Conservation (phyloP, 2,888 invertebrate species). For the Drosophila lacicola region DNA sequence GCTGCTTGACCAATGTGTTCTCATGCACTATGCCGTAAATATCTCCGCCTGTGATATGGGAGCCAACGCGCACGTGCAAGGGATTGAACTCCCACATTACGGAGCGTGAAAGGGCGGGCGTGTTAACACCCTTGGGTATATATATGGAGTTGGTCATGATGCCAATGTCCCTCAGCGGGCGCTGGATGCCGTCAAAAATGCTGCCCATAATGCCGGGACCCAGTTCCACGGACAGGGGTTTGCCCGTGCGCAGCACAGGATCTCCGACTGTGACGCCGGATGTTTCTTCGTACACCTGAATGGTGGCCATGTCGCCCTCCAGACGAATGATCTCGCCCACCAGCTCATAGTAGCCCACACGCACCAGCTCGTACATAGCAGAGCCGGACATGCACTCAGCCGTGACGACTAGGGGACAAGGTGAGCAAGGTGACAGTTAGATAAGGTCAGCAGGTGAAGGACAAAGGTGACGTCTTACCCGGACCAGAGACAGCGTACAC, state of each 20-base stretch:
- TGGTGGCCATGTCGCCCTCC: constrained; percentile 99
- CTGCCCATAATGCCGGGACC: constrained; percentile 99
- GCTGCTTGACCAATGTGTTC: constrained; percentile 98
- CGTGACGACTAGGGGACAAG: constrained; percentile 92
- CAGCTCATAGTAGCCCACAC: constrained; percentile 98
- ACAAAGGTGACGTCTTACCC: constrained; percentile 87
- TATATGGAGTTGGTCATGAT: constrained; percentile 97
- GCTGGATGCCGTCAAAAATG: constrained; percentile 99
- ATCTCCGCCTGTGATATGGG: constrained; percentile 99
- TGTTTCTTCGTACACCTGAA: constrained; percentile 98
- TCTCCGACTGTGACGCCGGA: constrained; percentile 99
- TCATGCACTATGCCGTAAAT: constrained; percentile 97
- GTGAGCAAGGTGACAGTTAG: neutral
- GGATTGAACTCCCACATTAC: constrained; percentile 97
- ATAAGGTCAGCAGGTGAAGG: constrained; percentile 56
- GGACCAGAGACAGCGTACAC: constrained; percentile 99
- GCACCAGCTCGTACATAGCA: constrained; percentile 99
- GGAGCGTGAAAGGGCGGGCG: constrained; percentile 93
- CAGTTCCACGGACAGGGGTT: constrained; percentile 98
- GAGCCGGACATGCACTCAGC: constrained; percentile 99
- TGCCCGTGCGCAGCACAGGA: constrained; percentile 98
- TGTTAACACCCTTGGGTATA: constrained; percentile 99
- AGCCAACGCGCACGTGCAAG: constrained; percentile 91
- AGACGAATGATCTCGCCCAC: constrained; percentile 99
- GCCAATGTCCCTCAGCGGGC: constrained; percentile 97